Conservation (phyloP, 2,888 invertebrate species). For the Clitarchus hookeri region DNA sequence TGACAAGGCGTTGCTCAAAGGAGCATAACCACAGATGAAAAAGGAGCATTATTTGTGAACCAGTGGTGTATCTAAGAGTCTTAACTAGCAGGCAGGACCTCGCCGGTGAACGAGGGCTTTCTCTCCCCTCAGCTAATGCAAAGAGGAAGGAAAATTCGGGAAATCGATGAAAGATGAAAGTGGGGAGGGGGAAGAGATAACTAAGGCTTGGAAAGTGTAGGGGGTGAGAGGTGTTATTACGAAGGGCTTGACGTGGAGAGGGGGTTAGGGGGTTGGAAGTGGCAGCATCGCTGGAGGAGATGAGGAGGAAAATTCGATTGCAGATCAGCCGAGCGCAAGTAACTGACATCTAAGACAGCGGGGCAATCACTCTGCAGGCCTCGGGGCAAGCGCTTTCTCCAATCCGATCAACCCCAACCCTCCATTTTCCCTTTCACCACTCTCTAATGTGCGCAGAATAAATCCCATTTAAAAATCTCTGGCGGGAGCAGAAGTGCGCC, state of each 20-base stretch:
- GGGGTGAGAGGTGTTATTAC: conserved; percentile 20
- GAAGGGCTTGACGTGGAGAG: background rate
- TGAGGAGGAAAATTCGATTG: conserved; percentile 25
- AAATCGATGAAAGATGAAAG: conserved; percentile 18
- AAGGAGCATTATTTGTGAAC: too few relatives aligned
- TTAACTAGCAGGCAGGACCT: too few relatives aligned
- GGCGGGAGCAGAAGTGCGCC: background rate
- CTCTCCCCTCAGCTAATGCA: background rate
- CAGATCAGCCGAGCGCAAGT: conserved; percentile 23
- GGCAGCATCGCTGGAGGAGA: background rate
- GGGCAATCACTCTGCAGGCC: conserved; percentile 20
- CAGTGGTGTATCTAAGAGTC: too few relatives aligned
- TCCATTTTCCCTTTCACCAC: background rate
- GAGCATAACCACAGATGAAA: too few relatives aligned
- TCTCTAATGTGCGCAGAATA: background rate
- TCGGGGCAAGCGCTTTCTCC: conserved; percentile 6
- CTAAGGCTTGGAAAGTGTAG: background rate
- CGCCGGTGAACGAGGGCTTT: background rate
- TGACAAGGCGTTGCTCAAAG: too few relatives aligned
- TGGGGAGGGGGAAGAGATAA: background rate
- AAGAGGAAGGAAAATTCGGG: conserved; percentile 25
- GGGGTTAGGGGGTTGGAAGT: background rate
- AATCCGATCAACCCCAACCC: background rate
- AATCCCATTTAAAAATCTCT: conserved; percentile 26
- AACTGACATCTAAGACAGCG: conserved; percentile 23